phyloP scores from a whole-genome alignment of 2,113 vertebrate genomes.

The Coracopsis vasa region DNA sequence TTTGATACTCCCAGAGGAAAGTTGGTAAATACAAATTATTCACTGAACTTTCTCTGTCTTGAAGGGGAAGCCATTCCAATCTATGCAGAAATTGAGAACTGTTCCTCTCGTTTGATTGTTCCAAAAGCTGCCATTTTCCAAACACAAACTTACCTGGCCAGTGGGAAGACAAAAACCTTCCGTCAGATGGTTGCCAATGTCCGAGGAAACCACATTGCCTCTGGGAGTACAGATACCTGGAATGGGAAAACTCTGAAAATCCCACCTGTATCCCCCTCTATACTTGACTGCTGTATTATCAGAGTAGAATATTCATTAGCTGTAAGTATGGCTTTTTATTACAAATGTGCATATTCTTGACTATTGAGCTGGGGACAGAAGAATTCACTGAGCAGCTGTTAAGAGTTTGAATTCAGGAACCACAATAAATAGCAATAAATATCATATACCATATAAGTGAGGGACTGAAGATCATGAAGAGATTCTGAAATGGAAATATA shows the following conservation, averaged over 20 bases:
- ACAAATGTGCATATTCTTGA: neutral
- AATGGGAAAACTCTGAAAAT: constrained; percentile 84
- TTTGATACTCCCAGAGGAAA: constrained; percentile 50
- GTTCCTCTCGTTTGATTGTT: constrained; percentile 83
- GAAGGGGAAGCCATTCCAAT: constrained; percentile 85
- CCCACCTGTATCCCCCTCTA: constrained; percentile 82
- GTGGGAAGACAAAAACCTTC: constrained; percentile 79
- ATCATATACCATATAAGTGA: accelerated
- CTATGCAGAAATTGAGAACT: constrained; percentile 86
- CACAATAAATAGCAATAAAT: neutral
- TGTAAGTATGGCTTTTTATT: constrained; percentile 65
- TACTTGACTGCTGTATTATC: constrained; percentile 84
- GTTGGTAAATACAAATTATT: constrained; percentile 5
- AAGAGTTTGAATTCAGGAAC: neutral
- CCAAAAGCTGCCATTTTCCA: constrained; percentile 88
- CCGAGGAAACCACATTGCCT: constrained; percentile 82
- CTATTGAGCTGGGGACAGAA: neutral
- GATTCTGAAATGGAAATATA: neutral
- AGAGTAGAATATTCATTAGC: constrained; percentile 83
- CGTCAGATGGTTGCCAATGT: constrained; percentile 81
- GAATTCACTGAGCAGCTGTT: neutral
- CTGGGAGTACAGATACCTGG: constrained; percentile 82
- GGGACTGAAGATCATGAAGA: neutral
- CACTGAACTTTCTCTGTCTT: constrained; percentile 35
- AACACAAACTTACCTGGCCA: constrained; percentile 82